Evolutionary conservation across 1,140 invertebrate species (phyloP).

Genomic region (Bilobella aurantiaca): DNA sequence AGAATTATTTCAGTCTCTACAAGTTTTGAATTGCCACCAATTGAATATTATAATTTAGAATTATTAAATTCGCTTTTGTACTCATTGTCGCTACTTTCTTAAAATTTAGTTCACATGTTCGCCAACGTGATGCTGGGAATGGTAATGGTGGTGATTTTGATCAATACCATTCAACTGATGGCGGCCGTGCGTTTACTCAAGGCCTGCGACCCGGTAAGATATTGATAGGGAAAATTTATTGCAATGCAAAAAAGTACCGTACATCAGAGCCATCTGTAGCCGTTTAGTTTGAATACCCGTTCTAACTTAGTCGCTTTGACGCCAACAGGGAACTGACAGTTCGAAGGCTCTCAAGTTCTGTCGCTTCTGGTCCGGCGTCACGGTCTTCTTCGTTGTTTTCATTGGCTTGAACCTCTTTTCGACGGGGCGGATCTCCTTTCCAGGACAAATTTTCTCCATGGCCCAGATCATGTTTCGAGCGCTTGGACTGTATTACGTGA

Average conservation of each 20-base stretch:
- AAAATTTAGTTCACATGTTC: not conserved
- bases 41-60: not conserved
- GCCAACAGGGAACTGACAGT: not conserved
- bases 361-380: slow-evolving; percentile 7
- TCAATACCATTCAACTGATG: slow-evolving; percentile 8
- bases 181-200: slow-evolving; percentile 11
- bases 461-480: slow-evolving; percentile 12
- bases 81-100: too few species aligned
- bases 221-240: not conserved
- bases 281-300: too few species aligned
- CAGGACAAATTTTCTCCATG: slow-evolving; percentile 13
- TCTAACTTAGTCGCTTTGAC: not conserved
- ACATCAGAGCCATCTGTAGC: too few species aligned
- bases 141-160: slow-evolving; percentile 5
- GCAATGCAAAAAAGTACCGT: too few species aligned
- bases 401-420: slow-evolving; percentile 11
- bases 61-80: too few species aligned
- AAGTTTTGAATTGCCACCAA: not conserved
- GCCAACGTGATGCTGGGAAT: slow-evolving; percentile 7
- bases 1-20: not conserved
- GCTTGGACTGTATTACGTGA: slow-evolving; percentile 13
- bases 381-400: slow-evolving; percentile 11
- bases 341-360: slow-evolving; percentile 5
- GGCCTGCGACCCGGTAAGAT: slow-evolving; percentile 8
- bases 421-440: slow-evolving; percentile 4